A percentile compares a stretch with the other conserved stretches of the same genome.
Evolutionary conservation across 2,113 vertebrate species (phyloP).

Genomic region (Cololabis saira): DNA sequence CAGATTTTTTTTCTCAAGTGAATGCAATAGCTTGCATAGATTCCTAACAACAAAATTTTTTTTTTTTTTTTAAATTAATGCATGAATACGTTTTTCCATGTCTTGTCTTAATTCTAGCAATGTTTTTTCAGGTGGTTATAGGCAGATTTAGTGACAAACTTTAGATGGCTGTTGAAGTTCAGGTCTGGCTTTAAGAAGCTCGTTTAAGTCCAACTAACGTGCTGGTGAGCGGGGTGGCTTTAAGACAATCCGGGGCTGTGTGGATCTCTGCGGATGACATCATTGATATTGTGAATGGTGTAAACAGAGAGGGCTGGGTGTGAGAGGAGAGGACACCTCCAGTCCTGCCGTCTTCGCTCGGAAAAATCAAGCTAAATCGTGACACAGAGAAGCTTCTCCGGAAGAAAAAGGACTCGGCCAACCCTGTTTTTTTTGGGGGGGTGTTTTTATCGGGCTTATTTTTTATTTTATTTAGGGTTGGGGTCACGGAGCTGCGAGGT

Average conservation of each 20-base stretch:
- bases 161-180: no score
- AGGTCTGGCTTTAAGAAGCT: not conserved
- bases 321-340: conserved; percentile 27
- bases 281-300: conserved; percentile 80
- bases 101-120: no score
- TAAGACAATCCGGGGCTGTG: conserved; percentile 81
- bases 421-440: not conserved
- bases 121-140: no score
- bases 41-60: no score
- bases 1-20: no score
- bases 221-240: conserved; percentile 45
- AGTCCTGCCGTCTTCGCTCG: conserved; percentile 18
- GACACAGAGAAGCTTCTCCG: conserved; percentile 5
- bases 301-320: conserved; percentile 69
- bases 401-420: not conserved
- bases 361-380: not conserved
- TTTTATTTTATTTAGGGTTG: not conserved
- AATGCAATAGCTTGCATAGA: no score
- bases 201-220: conserved; percentile 25
- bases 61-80: no score
- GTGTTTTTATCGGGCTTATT: not conserved
- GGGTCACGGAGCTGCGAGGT: conserved; percentile 59
- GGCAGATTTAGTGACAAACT: no score
- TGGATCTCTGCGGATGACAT: conserved; percentile 79
- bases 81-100: no score